phyloP scores from a whole-genome alignment of 2,113 vertebrate genomes.

The Calonectris borealis region DNA sequence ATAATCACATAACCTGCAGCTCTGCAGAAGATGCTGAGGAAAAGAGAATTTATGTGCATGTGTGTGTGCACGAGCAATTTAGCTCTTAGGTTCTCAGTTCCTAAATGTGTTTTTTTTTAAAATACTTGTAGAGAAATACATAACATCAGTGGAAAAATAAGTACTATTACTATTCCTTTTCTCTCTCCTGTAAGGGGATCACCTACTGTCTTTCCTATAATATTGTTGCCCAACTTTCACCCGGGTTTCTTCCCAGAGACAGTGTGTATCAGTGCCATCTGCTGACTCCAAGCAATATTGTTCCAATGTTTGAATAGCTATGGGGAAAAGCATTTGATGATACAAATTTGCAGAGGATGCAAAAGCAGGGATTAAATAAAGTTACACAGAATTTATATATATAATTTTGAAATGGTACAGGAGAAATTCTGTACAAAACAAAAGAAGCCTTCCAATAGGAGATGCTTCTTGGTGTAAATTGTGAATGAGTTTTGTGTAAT shows the following conservation, averaged over 20 bases:
- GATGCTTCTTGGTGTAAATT: neutral
- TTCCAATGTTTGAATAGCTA: neutral
- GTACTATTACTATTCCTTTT: neutral
- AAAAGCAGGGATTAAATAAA: neutral
- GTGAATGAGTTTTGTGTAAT: neutral
- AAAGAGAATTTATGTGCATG: neutral
- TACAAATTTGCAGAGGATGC: neutral
- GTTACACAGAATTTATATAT: neutral
- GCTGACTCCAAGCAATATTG: neutral
- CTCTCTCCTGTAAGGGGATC: neutral
- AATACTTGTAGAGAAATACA: neutral
- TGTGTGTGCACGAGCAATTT: neutral
- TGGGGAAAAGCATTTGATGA: neutral
- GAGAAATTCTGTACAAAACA: neutral
- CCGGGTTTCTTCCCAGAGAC: neutral
- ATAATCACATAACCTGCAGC: neutral
- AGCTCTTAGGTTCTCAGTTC: neutral
- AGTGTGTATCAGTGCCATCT: constrained; percentile 39
- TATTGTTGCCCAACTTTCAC: neutral
- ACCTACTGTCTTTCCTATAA: neutral
- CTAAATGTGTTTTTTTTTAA: neutral
- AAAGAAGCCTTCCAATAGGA: neutral
- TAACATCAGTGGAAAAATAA: neutral
- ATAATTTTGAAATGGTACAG: neutral
- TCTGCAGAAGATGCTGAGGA: neutral